Percentiles rank a stretch among this genome's conserved stretches.
Conservation (phyloP, 2,797 vertebrate species). For the Neosilurus mollespiculum region DNA sequence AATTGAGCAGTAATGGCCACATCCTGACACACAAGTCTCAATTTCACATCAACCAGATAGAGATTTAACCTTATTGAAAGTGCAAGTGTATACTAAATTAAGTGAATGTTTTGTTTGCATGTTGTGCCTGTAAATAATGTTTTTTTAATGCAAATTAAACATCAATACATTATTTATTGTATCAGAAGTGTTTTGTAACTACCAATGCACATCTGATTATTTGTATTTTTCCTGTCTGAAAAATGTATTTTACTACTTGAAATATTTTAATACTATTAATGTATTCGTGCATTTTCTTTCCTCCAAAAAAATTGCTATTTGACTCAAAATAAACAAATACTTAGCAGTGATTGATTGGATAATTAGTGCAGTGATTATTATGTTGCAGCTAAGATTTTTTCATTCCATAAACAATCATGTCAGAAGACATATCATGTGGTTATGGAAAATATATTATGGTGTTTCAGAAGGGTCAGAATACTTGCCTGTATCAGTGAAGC, state of each 20-base stretch:
- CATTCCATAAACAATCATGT: no score
- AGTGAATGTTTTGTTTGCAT: not conserved
- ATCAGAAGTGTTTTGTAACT: constrained; percentile 4
- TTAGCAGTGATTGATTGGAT: no score
- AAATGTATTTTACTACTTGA: not conserved
- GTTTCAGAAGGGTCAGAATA: no score
- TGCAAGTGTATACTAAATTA: constrained; percentile 12
- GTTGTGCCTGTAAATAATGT: not conserved
- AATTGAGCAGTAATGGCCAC: constrained; percentile 37
- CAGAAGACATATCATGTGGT: no score
- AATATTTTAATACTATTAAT: no score
- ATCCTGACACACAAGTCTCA: constrained; percentile 43
- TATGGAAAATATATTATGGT: no score
- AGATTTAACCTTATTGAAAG: constrained; percentile 20
- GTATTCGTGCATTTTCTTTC: no score
- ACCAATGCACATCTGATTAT: not conserved
- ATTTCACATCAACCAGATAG: constrained; percentile 35
- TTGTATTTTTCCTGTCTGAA: constrained; percentile 1
- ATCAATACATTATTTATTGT: not conserved
- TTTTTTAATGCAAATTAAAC: not conserved
- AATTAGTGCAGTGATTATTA: no score
- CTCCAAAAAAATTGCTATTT: no score
- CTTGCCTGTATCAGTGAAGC: no score
- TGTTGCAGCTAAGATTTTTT: no score
- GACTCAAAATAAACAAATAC: no score